These are phyloP conservation scores for Chlorocebus sabaeus DNA, from an alignment of 2,113 vertebrate genomes.

Conservation along the genomic window DNA sequence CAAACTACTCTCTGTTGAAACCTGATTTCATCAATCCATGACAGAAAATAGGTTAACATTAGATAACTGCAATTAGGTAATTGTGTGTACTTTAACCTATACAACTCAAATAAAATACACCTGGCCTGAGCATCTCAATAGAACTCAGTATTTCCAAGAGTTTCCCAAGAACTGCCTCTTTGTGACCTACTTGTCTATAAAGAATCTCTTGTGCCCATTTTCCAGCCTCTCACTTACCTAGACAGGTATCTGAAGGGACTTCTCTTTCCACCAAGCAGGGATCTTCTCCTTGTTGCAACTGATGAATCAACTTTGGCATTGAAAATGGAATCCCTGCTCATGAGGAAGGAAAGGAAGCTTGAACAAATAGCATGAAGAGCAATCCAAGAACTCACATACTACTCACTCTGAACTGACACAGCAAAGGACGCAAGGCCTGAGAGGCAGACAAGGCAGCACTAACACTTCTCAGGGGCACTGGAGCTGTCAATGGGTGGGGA, in stretches of 20 bases:
- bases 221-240: constrained; percentile 6
- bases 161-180: background rate
- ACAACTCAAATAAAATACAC: background rate
- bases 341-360: background rate
- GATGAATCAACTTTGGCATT: constrained; percentile 39
- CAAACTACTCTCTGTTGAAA: background rate
- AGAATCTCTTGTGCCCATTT: background rate
- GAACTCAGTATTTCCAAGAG: background rate
- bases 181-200: no score
- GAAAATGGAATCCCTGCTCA: constrained; percentile 43
- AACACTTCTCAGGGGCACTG: background rate
- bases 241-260: background rate
- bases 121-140: rapidly evolving
- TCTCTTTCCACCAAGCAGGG: constrained; percentile 30
- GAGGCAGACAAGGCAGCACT: background rate
- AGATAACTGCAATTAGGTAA: background rate
- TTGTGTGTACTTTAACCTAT: background rate
- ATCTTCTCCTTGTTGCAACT: constrained; percentile 55
- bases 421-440: background rate
- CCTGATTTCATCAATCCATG: background rate
- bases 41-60: background rate
- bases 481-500: background rate
- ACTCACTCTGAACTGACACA: background rate
- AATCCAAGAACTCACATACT: background rate
- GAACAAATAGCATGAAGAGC: background rate